A percentile compares a stretch with the other conserved stretches of the same genome.
Conservation (phyloP, 2,888 invertebrate species). For the Drosophila infuscata region DNA sequence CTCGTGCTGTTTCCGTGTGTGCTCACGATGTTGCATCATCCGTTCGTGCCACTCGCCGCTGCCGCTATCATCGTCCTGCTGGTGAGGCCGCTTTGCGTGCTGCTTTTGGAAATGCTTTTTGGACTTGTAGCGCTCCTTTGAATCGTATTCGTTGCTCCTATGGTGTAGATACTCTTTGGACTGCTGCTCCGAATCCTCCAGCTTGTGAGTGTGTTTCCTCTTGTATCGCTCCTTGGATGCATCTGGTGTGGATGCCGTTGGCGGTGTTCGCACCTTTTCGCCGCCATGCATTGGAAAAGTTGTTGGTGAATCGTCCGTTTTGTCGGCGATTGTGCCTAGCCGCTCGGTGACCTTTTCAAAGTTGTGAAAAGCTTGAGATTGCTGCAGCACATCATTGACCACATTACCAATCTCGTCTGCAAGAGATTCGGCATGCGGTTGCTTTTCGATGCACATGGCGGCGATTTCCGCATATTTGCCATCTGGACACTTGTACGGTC, state of each 20-base stretch:
- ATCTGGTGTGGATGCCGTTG: not conserved
- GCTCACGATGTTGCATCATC: slow-evolving; percentile 82
- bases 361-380: slow-evolving; percentile 63
- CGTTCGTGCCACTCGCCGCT: slow-evolving; percentile 81
- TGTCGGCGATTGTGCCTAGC: slow-evolving; percentile 56
- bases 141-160: slow-evolving; percentile 43
- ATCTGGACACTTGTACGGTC: slow-evolving; percentile 74
- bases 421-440: slow-evolving; percentile 54
- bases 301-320: slow-evolving; percentile 9
- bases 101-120: slow-evolving; percentile 29
- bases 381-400: slow-evolving; percentile 63
- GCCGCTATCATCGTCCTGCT: slow-evolving; percentile 47
- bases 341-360: slow-evolving; percentile 69
- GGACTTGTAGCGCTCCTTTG: slow-evolving; percentile 51
- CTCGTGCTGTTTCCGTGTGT: slow-evolving; percentile 69
- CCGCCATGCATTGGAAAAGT: slow-evolving; percentile 30
- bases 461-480: slow-evolving; percentile 76
- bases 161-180: slow-evolving; percentile 32
- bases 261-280: not conserved
- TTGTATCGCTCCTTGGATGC: slow-evolving; percentile 18
- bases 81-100: slow-evolving; percentile 8
- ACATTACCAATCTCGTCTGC: slow-evolving; percentile 68
- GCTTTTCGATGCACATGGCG: slow-evolving; percentile 77
- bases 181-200: not conserved
- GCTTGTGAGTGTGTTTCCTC: slow-evolving; percentile 31